Evolutionary conservation across 2,113 vertebrate genomes (phyloP), one percentile per base, ranked within the genome.

Genomic region (Pseudopodoces humilis): DNA sequence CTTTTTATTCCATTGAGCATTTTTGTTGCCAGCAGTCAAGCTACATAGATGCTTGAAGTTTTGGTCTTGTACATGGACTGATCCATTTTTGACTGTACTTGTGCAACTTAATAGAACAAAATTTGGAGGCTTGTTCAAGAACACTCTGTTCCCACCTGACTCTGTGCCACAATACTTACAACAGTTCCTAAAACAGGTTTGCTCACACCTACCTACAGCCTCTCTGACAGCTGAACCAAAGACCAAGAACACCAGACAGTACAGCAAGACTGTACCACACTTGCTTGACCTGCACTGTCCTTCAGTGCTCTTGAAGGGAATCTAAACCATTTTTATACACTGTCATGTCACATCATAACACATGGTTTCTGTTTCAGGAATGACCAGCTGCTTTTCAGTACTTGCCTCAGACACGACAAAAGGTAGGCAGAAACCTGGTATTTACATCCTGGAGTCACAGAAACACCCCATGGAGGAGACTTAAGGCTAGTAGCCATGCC

Each of bases 181-280:
- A 53, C 0, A 0, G 8, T 53, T 9, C 17, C 22, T 27, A 70
- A 46, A 13, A 31, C 1, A 23, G 30, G 25, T n/a, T 41, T 85
- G 37, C 20, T 60, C 43, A n/a, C 3, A 3, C 13, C 31, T 28
- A 15, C 30, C 15, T 2, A 2, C 71, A 52, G 41, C 7, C 33
- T 76, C 71, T 43, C 53, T 63, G 63, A 43, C 6, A 86, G 49
- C 39, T 56, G 59, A 69, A 80, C 22, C 58, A 52, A 63, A 86
- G 46, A 64, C 23, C 30, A 63, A 60, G 64, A 72, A 25, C 30
- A 33, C 7, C 7, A 71, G 67, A 52, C 37, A 92, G 28, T 15
- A 43, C 0, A 1, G n/a, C 43, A 82, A 69, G 28, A 20, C 52
- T 22, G 39, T 6, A 64, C 11, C 13, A 53, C 24, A 27, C 41